phyloP scores from a whole-genome alignment of 2,113 vertebrate genomes.

The Eudorcas thomsonii region DNA sequence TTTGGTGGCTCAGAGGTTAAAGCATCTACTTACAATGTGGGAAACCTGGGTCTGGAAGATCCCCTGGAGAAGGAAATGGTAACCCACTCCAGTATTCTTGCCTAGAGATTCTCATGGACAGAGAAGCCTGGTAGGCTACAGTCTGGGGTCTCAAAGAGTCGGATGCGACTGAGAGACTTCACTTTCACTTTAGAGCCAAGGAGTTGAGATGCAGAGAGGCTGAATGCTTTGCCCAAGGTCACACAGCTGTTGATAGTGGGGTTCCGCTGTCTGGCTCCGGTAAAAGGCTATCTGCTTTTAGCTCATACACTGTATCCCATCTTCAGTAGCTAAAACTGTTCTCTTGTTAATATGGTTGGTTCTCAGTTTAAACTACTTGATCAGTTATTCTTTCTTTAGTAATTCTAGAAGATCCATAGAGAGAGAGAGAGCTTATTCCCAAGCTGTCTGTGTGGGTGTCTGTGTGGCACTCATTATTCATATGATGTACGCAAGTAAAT shows the following conservation, averaged over 20 bases:
- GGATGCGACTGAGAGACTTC: fast-evolving
- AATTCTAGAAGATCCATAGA: neutral
- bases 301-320: neutral
- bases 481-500: neutral
- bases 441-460: neutral
- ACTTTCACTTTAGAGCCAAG: neutral
- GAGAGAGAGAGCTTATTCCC: neutral
- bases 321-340: neutral
- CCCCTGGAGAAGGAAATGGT: too few relatives aligned
- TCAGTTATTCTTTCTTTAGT: neutral
- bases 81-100: too few relatives aligned
- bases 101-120: too few relatives aligned
- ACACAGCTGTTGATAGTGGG: neutral
- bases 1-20: neutral
- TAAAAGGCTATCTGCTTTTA: neutral
- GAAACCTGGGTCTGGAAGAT: too few relatives aligned
- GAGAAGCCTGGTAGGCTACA: too few relatives aligned
- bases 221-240: neutral
- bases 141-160: too few relatives aligned
- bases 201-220: neutral
- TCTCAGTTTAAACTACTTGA: neutral
- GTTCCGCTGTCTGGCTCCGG: neutral
- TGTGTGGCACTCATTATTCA: neutral
- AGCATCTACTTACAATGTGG: too few relatives aligned
- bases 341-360: neutral